Base-by-base conservation (phyloP, 2,888 invertebrate species). In the Auanema freiburgensis region DNA sequence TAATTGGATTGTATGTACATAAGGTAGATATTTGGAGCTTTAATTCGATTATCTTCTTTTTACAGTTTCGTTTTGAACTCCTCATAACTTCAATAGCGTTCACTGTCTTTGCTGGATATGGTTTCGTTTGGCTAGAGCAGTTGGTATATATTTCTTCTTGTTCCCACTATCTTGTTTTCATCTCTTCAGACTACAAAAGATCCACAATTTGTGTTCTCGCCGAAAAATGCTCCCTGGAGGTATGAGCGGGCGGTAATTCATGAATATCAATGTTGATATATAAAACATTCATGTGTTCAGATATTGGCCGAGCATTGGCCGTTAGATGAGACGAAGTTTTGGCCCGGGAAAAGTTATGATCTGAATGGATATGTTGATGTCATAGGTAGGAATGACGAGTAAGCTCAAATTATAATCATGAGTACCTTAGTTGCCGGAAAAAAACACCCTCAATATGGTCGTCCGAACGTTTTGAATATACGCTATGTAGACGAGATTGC, bases 201-300 rank as follows among this genome's bases (percentile, higher is more conserved):
- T 56, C 82, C 82, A 2, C 77, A 81, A 63, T 81, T 75, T 65
- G 82, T 82, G 8, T 82, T 82, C 57, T 82, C 82, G 1, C 82
- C 82, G 1, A 74, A 76, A 42, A 71, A 79, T 65, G 82, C 82
- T 0, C 76, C 77, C 2, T 82, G 82, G 82, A 62, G 79, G 43
- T 77, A 72, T 56, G 82, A 82, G 64, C 51, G 77, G 60, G 78
- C 71, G 10, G 76, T 69, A 16, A 43, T 5, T 11, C 16, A 8
- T 12, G 12, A 12, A 59, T 18, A 10, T 21, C n/a, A 40, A 53
- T 8, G 21, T 14, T 12, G 14, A 24, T n/a, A 10, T 21, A 60
- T 40, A 14, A 18, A 10, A 12, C 12, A 12, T 16, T 46, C 16
- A 23, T 12, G 12, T 52, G 12, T 23, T 46, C 23, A 69, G 69